Conservation (phyloP, 2,113 vertebrate species). For the Mormyrus lacerda region DNA sequence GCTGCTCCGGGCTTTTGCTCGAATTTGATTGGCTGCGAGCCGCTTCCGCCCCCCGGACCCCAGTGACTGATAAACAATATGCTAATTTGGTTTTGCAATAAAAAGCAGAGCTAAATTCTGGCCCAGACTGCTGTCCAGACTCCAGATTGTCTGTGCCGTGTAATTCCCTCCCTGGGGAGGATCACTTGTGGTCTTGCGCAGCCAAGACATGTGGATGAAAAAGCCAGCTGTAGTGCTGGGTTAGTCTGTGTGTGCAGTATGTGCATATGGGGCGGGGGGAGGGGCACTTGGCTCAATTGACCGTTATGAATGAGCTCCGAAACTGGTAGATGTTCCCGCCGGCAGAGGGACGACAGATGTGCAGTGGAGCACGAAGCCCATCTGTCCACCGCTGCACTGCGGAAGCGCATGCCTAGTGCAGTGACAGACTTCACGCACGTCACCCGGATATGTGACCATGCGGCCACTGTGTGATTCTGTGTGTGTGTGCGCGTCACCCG, state of each 20-base stretch:
- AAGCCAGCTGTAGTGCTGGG: neutral
- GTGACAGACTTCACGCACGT: neutral
- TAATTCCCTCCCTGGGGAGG: neutral
- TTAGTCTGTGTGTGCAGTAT: neutral
- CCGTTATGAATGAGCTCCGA: slow-evolving; percentile 1
- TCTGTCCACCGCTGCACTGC: neutral
- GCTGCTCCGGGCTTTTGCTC: neutral
- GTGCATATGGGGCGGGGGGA: neutral
- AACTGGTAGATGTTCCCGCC: neutral
- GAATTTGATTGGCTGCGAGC: neutral
- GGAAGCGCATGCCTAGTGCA: neutral
- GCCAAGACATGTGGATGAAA: neutral
- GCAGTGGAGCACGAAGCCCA: neutral
- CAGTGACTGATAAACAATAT: neutral
- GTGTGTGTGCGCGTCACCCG: too few relatives aligned
- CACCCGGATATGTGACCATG: neutral
- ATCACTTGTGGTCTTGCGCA: neutral
- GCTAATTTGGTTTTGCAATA: neutral
- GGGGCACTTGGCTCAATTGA: neutral
- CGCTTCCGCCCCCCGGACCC: neutral
- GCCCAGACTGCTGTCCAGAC: neutral
- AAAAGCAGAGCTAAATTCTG: neutral
- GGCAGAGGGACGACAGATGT: neutral
- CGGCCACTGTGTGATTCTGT: neutral
- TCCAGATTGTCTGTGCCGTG: neutral